These are phyloP conservation scores for Hypanus sabinus DNA, from an alignment of 2,113 vertebrate genomes.

Conservation along the genomic window DNA sequence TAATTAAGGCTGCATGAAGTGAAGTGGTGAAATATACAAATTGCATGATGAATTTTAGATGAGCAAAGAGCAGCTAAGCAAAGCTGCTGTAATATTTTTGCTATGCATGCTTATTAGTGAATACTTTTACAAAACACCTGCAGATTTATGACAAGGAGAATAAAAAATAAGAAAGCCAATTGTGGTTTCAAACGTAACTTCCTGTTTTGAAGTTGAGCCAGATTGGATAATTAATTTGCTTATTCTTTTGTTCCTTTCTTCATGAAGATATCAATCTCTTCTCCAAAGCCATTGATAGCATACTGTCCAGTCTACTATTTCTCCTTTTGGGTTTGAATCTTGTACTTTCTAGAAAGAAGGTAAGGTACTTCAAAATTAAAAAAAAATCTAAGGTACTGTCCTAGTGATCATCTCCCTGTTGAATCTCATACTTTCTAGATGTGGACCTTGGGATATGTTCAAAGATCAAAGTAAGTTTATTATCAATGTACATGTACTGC, in stretches of 20 bases:
- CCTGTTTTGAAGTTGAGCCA: background rate
- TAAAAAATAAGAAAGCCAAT: conserved; percentile 7
- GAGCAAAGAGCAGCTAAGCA: conserved; percentile 9
- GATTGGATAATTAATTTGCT: background rate
- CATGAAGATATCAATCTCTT: background rate
- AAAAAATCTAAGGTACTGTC: background rate
- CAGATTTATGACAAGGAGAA: conserved; percentile 5
- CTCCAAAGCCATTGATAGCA: too few relatives aligned
- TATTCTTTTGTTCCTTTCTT: background rate
- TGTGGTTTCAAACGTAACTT: background rate
- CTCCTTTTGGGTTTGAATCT: background rate
- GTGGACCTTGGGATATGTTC: background rate
- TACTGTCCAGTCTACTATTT: too few relatives aligned
- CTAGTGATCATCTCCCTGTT: background rate
- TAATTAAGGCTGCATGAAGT: conserved; percentile 19
- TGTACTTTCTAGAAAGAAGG: background rate
- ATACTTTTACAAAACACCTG: conserved; percentile 27
- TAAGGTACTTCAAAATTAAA: background rate
- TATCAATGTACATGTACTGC: too few relatives aligned
- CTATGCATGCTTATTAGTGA: background rate
- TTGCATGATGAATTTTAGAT: conserved; percentile 35
- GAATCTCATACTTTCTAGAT: background rate
- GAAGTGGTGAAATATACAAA: conserved; percentile 13
- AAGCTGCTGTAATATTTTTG: conserved; percentile 25
- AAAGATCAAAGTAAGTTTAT: too few relatives aligned